A percentile compares a stretch with the other conserved stretches of the same genome.
These are phyloP conservation scores for roundworm (Caenorhabditis elegans) DNA, from an alignment of 1,140 invertebrate genomes.

Conservation along the genomic window DNA sequence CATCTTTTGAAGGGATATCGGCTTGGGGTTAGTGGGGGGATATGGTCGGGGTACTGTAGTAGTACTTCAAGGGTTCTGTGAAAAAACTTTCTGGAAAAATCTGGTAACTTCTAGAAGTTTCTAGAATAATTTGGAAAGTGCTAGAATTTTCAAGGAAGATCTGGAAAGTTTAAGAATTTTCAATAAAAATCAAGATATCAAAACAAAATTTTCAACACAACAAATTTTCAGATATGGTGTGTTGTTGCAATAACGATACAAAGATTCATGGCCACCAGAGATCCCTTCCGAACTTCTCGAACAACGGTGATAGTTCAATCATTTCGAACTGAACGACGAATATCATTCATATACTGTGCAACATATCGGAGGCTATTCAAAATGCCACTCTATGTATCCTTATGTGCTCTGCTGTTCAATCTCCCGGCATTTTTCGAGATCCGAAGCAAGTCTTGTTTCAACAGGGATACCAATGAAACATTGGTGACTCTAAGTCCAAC, in stretches of 20 bases:
- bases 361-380: constrained; percentile 52
- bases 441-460: constrained; percentile 33
- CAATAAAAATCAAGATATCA: too few relatives aligned
- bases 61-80: too few relatives aligned
- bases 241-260: constrained; percentile 58
- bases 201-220: too few relatives aligned
- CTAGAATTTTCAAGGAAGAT: too few relatives aligned
- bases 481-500: constrained; percentile 49
- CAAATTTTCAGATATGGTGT: constrained; percentile 57
- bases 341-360: constrained; percentile 52
- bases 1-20: too few relatives aligned
- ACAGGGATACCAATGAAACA: not conserved
- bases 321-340: constrained; percentile 54
- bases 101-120: too few relatives aligned
- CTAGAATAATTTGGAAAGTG: too few relatives aligned
- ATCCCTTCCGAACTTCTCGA: constrained; percentile 54
- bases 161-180: too few relatives aligned
- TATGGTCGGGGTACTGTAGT: too few relatives aligned
- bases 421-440: constrained; percentile 60
- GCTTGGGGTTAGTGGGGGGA: too few relatives aligned
- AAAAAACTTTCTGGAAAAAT: too few relatives aligned
- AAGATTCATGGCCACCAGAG: constrained; percentile 58
- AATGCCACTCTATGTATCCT: constrained; percentile 54
- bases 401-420: constrained; percentile 52
- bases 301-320: constrained; percentile 39